Conservation (phyloP, 2,888 invertebrate genomes). For the Encarsia formosa region DNA sequence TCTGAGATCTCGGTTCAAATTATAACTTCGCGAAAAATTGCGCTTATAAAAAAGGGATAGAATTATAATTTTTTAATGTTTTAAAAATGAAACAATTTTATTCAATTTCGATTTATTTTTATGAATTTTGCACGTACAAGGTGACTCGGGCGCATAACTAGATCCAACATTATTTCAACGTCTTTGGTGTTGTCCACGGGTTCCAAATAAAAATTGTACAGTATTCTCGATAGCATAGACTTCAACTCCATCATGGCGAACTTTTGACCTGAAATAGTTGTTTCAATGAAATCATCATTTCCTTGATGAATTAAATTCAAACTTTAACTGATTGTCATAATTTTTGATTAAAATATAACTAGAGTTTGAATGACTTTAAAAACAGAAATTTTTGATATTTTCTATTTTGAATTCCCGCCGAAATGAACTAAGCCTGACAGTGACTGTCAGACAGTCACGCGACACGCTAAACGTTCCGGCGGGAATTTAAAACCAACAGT, state of each 20-base stretch:
- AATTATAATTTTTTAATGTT: too few species aligned
- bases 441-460: conserved; percentile 53
- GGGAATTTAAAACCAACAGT: conserved; percentile 52
- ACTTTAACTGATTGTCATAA: neutral
- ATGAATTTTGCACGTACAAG: neutral
- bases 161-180: neutral
- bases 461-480: conserved; percentile 65
- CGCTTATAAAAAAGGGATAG: too few species aligned
- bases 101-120: too few species aligned
- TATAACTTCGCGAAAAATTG: too few species aligned
- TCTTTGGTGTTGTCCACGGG: conserved; percentile 20
- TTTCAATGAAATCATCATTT: too few species aligned
- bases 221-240: conserved; percentile 17
- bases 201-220: conserved; percentile 29
- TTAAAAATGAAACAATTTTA: too few species aligned
- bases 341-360: neutral
- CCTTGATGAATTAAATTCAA: neutral
- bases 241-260: too few species aligned
- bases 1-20: too few species aligned
- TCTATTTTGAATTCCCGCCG: conserved; percentile 67
- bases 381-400: too few species aligned
- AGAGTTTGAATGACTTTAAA: too few species aligned
- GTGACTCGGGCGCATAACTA: neutral
- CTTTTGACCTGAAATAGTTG: conserved; percentile 7
- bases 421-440: conserved; percentile 65